Percentiles rank a stretch among this genome's conserved stretches.
phyloP scores from a whole-genome alignment of 2,888 invertebrate species.

The Bhutanitis thaidina region DNA sequence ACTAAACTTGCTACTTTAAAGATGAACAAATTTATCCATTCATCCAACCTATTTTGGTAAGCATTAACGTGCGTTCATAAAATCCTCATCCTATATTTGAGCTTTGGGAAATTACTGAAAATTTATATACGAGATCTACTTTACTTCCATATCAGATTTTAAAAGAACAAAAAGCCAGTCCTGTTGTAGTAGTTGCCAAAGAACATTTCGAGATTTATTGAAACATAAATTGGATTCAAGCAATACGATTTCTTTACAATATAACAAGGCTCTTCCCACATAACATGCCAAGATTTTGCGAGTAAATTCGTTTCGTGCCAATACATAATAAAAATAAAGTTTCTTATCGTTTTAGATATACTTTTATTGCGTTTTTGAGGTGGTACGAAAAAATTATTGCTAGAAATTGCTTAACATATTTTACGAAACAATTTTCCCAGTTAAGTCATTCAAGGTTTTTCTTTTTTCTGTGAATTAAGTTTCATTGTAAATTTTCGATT shows the following conservation, averaged over 20 bases:
- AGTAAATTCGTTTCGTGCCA: constrained; percentile 40
- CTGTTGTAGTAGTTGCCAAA: constrained; percentile 26
- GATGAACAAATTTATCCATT: not conserved
- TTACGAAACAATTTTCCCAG: not conserved
- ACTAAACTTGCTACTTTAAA: not conserved
- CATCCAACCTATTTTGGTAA: not conserved
- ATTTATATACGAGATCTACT: not conserved
- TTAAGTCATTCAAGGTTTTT: not conserved
- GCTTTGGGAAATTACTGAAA: not conserved
- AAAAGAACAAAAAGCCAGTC: constrained; percentile 10
- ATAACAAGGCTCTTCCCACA: constrained; percentile 44
- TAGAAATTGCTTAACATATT: not conserved
- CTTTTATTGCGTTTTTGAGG: constrained; percentile 20
- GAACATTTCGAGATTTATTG: constrained; percentile 30
- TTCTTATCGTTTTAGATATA: constrained; percentile 13
- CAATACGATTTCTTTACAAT: constrained; percentile 43
- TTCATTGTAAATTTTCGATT: not conserved
- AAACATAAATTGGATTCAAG: constrained; percentile 36
- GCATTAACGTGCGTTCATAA: constrained; percentile 8
- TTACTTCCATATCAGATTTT: constrained; percentile 5
- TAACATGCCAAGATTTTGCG: constrained; percentile 49
- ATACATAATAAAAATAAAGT: constrained; percentile 39
- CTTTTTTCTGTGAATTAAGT: not conserved
- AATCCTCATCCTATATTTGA: constrained; percentile 20
- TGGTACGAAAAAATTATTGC: not conserved